Conservation (phyloP, 2,113 vertebrate genomes). For the Mastomys natalensis region DNA sequence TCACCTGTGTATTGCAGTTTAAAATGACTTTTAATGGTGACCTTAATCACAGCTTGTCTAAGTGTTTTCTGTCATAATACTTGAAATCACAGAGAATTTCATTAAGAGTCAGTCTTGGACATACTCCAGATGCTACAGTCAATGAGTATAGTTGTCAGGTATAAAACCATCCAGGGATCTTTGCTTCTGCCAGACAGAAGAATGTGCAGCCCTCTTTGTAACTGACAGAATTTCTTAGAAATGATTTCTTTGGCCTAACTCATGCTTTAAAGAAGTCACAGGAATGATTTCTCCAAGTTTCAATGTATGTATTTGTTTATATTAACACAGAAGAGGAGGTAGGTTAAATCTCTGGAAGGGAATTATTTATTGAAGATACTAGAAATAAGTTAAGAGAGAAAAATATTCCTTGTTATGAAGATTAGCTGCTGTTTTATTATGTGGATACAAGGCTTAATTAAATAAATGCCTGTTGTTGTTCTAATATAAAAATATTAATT, state of each 20-base stretch:
- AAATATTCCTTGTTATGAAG: neutral
- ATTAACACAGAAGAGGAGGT: neutral
- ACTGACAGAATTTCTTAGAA: neutral
- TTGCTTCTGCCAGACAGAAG: neutral
- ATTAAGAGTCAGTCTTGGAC: neutral
- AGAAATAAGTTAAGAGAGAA: neutral
- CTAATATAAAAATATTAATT: neutral
- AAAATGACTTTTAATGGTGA: neutral
- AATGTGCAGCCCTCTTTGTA: neutral
- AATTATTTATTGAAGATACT: neutral
- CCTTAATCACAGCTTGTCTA: neutral
- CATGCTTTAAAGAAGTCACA: neutral
- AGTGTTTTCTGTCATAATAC: neutral
- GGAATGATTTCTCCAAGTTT: neutral
- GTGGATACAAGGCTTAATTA: neutral
- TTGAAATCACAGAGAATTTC: slow-evolving; percentile 40
- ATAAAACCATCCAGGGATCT: neutral
- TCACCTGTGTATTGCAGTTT: neutral
- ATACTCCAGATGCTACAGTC: neutral
- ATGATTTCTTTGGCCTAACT: neutral
- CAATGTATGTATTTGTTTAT: neutral
- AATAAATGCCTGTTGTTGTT: neutral
- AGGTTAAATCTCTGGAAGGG: neutral
- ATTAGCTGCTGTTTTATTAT: neutral
- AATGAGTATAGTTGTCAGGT: neutral